A percentile compares a stretch with the other conserved stretches of the same genome.
These are phyloP conservation scores for Phenganax marumi DNA, from an alignment of 92 coral and sea anemone genomes.

Conservation along the genomic window DNA sequence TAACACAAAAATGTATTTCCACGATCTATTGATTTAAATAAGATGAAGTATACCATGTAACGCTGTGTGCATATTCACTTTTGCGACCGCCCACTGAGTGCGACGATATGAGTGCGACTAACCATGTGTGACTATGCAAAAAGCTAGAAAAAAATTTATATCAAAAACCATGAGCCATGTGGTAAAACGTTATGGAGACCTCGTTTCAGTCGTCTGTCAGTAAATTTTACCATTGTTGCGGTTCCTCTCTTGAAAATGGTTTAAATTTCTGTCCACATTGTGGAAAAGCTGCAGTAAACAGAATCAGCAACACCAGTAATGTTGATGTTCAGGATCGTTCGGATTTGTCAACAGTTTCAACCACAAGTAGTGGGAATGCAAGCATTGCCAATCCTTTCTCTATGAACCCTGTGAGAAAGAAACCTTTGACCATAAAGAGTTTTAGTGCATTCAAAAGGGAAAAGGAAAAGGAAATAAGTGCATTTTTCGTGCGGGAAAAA, in stretches of 20 bases:
- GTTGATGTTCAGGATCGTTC: background rate
- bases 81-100: background rate
- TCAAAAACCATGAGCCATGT: background rate
- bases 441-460: conserved; percentile 44
- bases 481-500: conserved; percentile 39
- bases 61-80: too few relatives aligned
- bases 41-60: background rate
- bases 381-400: too few relatives aligned
- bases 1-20: background rate
- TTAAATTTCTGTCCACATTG: conserved; percentile 11
- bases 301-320: background rate
- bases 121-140: background rate
- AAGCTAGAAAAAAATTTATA: background rate
- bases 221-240: conserved; percentile 13
- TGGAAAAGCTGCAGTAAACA: conserved; percentile 5
- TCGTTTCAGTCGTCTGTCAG: background rate
- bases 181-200: background rate
- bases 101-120: background rate
- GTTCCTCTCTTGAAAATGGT: conserved; percentile 15
- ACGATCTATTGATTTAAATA: conserved; percentile 24
- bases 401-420: too few relatives aligned
- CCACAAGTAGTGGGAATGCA: too few relatives aligned
- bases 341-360: too few relatives aligned
- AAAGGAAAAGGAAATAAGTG: conserved; percentile 35
- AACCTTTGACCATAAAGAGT: background rate